Conservation (phyloP, 1,140 invertebrate genomes). For the Ptiloglossa arizonensis region DNA sequence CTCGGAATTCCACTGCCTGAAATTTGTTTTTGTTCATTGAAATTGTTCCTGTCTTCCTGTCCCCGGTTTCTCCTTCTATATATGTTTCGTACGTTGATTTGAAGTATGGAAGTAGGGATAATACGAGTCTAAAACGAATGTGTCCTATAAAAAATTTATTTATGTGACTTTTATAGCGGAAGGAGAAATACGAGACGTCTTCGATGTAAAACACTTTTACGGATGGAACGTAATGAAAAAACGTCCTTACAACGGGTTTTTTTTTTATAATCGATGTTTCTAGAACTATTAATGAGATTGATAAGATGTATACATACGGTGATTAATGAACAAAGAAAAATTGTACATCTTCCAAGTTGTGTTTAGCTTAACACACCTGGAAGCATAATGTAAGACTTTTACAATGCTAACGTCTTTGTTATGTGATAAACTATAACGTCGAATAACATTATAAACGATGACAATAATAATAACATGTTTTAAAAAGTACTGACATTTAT, state of each 20-base stretch:
- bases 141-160: constrained; percentile 58
- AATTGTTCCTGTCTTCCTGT: constrained; percentile 30
- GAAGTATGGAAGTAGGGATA: background rate
- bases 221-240: constrained; percentile 47
- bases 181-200: constrained; percentile 12
- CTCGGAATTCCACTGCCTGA: constrained; percentile 64
- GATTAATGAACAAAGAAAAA: constrained; percentile 6
- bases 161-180: constrained; percentile 24
- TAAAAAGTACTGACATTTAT: constrained; percentile 13
- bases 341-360: constrained; percentile 8
- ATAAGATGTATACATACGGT: constrained; percentile 2
- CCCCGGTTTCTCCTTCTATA: background rate
- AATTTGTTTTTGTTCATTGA: constrained; percentile 45
- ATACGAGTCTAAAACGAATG: background rate
- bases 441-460: constrained; percentile 17
- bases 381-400: constrained; percentile 36
- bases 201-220: constrained; percentile 39
- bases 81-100: background rate
- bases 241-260: constrained; percentile 25
- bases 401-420: constrained; percentile 30
- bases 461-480: constrained; percentile 31
- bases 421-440: constrained; percentile 4
- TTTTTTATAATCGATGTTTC: constrained; percentile 21
- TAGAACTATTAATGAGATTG: background rate
- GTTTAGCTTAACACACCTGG: constrained; percentile 30